phyloP scores from a whole-genome alignment of 2,113 vertebrate species.

The Furnarius figulus region DNA sequence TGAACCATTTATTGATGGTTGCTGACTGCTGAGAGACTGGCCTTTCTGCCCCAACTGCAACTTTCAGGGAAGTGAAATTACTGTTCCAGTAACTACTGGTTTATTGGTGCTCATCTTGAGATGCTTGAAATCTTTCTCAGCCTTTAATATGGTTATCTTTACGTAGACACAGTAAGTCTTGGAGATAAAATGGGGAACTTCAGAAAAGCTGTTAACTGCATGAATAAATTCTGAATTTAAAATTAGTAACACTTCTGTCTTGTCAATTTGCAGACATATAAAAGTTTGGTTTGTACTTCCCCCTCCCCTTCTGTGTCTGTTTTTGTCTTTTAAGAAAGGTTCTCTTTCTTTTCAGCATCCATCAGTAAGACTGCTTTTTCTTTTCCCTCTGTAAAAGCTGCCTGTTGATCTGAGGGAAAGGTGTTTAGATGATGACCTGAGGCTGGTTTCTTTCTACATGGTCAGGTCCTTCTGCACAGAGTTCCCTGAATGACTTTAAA shows the following conservation, averaged over 20 bases:
- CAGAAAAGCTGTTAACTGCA: background rate
- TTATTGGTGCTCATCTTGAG: background rate
- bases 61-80: background rate
- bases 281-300: background rate
- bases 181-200: background rate
- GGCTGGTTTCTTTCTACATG: background rate
- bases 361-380: background rate
- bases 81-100: background rate
- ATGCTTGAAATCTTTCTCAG: background rate
- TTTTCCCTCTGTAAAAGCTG: background rate
- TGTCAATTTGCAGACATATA: background rate
- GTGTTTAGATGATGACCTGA: background rate
- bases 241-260: background rate
- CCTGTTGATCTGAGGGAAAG: background rate
- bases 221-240: slow-evolving; percentile 21
- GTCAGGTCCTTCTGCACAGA: background rate
- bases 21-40: background rate
- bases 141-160: background rate
- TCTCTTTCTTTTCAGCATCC: background rate
- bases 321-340: background rate
- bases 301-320: background rate
- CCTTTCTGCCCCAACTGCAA: background rate
- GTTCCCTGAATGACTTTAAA: background rate
- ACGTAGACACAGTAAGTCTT: background rate
- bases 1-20: background rate